Percentiles rank a stretch among this genome's conserved stretches.
Conservation (phyloP, 2,888 invertebrate genomes). For the Polymixis flavicincta region DNA sequence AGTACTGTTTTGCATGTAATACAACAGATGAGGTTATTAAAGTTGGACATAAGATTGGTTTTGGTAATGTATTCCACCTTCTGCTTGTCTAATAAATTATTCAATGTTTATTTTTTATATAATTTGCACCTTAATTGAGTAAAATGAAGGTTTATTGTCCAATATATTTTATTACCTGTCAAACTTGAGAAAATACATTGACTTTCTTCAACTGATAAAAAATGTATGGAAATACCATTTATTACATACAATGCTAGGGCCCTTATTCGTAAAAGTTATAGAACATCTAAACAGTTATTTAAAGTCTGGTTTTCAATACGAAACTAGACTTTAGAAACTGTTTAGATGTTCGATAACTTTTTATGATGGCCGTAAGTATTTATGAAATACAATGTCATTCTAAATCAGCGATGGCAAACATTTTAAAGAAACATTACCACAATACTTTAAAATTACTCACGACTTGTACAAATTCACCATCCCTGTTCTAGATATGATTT, state of each 20-base stretch:
- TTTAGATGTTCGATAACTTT: no score
- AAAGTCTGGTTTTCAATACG: no score
- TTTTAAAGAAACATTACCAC: background rate
- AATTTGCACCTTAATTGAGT: background rate
- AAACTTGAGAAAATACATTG: background rate
- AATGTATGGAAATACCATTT: background rate
- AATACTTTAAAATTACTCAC: background rate
- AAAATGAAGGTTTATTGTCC: background rate
- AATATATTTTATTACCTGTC: background rate
- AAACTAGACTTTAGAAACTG: no score
- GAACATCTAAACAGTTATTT: no score
- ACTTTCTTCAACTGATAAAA: no score
- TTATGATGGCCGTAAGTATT: no score
- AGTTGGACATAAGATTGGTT: background rate
- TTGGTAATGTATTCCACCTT: slow-evolving; percentile 13
- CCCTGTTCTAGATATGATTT: background rate
- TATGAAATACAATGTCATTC: background rate
- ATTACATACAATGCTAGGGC: no score
- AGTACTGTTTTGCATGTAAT: slow-evolving; percentile 2
- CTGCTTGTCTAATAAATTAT: background rate
- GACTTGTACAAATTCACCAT: background rate
- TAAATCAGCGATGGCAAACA: background rate
- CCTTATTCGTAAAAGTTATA: no score
- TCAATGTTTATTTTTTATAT: background rate
- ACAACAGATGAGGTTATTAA: slow-evolving; percentile 7